Base-by-base conservation (phyloP, 2,797 vertebrate species). In the Periparus ater region DNA sequence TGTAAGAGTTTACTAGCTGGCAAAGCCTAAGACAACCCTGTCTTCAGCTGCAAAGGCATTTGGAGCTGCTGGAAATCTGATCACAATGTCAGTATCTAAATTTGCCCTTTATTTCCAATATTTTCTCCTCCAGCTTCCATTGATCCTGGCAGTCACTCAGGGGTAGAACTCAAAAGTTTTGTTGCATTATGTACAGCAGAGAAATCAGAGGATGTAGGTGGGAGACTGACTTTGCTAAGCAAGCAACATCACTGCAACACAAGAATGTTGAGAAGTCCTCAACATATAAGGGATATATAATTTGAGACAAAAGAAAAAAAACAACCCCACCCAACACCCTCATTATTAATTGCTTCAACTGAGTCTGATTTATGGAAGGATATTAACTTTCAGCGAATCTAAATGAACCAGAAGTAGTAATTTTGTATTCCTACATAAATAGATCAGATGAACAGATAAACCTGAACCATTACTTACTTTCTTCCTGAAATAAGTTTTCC, bases 311-410 rank as follows among this genome's bases (percentile, higher is more conserved):
- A 85, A 30, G 13, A 27, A 75, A 85, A 74, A 83, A 71, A 74
- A 0, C 27, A 60, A 11, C 47, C 75, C 76, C 7, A 54, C 27
- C 4, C 17, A 63, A 48, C 25, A 5, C 4, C 4, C 6, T 68
- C 7, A 21, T 93, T 88, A 91, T 94, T 97, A 97, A 91, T 96
- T 95, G 83, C 85, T 95, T 80, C 81, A 90, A 78, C 16, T 81
- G 32, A 90, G 54, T 94, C 86, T 90, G 75, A 40, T 62, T 94
- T 91, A 73, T 44, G 71, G 65, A 66, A 54, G 57, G 57, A 83
- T 92, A 77, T 17, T 90, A 87, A 95, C 30, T 77, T 58, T 10
- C 70, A 42, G 29, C 18, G 70, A 80, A 77, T 60, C 17, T 60
- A 58, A 77, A 62, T 27, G 6, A 68, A 74, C 5, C 14, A 47